Evolutionary conservation across 2,113 vertebrate species (phyloP).

Genomic region (Dasyornis broadbenti): DNA sequence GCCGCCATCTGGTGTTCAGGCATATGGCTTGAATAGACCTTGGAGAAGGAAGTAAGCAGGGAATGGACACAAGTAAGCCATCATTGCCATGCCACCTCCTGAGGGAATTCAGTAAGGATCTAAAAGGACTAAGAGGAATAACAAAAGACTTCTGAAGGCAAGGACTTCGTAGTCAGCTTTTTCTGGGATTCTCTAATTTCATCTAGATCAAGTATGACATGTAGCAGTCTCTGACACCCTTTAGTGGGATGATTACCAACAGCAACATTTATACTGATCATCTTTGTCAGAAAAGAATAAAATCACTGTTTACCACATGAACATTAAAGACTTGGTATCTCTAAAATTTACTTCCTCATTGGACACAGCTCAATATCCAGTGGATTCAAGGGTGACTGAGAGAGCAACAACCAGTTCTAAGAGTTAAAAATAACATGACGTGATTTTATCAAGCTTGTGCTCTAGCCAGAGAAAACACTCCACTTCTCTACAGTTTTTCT

Average conservation of each 20-base stretch:
- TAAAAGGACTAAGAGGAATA: neutral
- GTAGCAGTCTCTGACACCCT: neutral
- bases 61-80: neutral
- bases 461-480: neutral
- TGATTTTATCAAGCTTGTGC: neutral
- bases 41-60: neutral
- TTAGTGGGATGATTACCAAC: neutral
- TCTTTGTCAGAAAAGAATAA: neutral
- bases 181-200: neutral
- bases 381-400: neutral
- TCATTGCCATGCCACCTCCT: neutral
- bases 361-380: neutral
- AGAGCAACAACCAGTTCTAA: neutral
- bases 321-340: neutral
- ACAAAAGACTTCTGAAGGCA: neutral
- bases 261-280: neutral
- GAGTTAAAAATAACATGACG: neutral
- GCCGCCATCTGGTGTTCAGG: slow-evolving; percentile 57
- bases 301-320: neutral
- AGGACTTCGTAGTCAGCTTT: neutral
- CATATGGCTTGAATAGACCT: neutral
- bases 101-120: neutral
- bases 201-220: neutral
- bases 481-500: neutral
- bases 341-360: neutral